Evolutionary conservation across 2,888 invertebrate genomes (phyloP).

Genomic region (Pristionchus exspectatus): DNA sequence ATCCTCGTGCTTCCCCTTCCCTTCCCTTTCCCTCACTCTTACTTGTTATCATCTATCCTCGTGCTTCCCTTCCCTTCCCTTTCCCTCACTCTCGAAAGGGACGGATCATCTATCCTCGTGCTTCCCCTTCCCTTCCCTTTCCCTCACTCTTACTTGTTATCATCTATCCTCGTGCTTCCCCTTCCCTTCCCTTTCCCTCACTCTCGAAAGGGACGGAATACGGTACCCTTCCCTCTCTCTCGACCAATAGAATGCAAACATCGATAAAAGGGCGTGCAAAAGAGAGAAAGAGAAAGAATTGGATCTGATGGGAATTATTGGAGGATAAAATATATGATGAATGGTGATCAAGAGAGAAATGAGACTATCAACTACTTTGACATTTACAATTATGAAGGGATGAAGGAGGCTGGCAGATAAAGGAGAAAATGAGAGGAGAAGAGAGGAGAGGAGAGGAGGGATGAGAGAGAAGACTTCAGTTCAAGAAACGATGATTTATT

Average conservation of each 20-base stretch:
- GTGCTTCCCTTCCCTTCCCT: too few relatives aligned
- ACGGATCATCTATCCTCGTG: too few relatives aligned
- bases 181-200: neutral
- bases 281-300: neutral
- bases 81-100: too few relatives aligned
- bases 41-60: too few relatives aligned
- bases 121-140: too few relatives aligned
- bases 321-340: slow-evolving; percentile 1
- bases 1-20: too few relatives aligned
- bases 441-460: neutral
- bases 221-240: slow-evolving; percentile 36
- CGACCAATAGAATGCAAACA: slow-evolving; percentile 46
- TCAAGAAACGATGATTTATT: too few relatives aligned
- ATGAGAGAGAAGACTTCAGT: neutral
- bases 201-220: neutral
- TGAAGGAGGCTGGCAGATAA: neutral
- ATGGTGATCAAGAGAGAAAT: neutral
- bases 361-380: neutral
- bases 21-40: too few relatives aligned
- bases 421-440: neutral
- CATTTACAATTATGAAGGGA: neutral
- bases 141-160: too few relatives aligned
- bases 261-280: slow-evolving; percentile 27
- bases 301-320: neutral
- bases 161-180: neutral